Conservation (phyloP, 2,113 vertebrate species). For the Plecotus auritus region DNA sequence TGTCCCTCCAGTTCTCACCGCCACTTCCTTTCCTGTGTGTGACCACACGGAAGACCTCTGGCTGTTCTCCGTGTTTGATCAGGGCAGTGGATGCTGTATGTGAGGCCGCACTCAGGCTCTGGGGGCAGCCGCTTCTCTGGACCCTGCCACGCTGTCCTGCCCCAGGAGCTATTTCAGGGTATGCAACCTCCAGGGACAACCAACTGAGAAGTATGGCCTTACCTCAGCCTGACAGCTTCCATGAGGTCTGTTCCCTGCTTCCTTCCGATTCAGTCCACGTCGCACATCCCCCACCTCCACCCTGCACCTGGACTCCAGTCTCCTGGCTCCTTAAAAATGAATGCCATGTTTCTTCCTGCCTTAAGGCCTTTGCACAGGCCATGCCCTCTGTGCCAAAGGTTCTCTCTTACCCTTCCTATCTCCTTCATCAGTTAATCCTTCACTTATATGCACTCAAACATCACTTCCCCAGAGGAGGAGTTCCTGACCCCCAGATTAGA, state of each 20-base stretch:
- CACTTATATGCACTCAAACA: not conserved
- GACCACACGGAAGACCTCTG: conserved; percentile 41
- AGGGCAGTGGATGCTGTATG: not conserved
- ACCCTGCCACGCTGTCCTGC: not conserved
- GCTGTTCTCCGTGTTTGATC: not conserved
- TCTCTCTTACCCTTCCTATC: not conserved
- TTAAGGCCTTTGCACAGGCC: not conserved
- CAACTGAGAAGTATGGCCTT: not conserved
- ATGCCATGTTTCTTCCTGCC: not conserved
- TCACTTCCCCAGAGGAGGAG: not conserved
- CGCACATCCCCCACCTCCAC: not conserved
- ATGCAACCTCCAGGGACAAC: not conserved
- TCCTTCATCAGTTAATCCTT: not conserved
- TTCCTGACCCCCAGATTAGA: not conserved
- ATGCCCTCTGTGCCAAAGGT: not conserved
- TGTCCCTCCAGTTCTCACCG: not conserved
- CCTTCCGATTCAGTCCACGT: not conserved
- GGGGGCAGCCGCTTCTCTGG: not conserved
- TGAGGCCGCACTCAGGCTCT: not conserved
- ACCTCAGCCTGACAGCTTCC: not conserved
- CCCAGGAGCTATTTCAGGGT: not conserved
- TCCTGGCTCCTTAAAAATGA: not conserved
- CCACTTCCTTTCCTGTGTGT: conserved; percentile 38
- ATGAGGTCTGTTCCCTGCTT: not conserved
- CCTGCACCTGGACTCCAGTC: not conserved